A percentile compares a stretch with the other conserved stretches of the same genome.
phyloP scores from a whole-genome alignment of 2,888 invertebrate species.

The Pogonocherus hispidulus region DNA sequence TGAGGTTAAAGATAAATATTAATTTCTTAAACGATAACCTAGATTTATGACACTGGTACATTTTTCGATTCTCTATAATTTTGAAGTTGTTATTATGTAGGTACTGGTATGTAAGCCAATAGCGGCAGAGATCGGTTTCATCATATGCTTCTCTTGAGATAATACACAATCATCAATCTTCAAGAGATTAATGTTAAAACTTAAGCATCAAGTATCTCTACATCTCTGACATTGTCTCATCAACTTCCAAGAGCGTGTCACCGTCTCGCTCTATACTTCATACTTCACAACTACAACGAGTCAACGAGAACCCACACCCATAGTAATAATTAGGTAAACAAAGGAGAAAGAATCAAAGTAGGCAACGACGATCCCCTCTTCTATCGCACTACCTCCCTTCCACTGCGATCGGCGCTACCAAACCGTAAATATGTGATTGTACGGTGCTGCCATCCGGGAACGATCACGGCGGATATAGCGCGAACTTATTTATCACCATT shows the following conservation, averaged over 20 bases:
- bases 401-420: conserved; percentile 28
- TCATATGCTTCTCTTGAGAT: conserved; percentile 9
- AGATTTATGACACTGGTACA: no score
- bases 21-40: no score
- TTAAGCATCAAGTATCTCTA: conserved; percentile 56
- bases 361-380: conserved; percentile 25
- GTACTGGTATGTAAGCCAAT: conserved; percentile 7
- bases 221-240: conserved; percentile 59
- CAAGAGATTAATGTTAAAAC: conserved; percentile 63
- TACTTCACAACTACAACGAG: conserved; percentile 14
- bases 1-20: no score
- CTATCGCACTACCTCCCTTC: conserved; percentile 41
- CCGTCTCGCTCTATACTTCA: conserved; percentile 26
- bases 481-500: conserved; percentile 53
- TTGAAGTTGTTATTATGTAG: no score
- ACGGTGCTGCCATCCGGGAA: conserved; percentile 58
- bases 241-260: conserved; percentile 52
- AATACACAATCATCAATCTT: conserved; percentile 59
- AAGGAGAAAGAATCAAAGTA: conserved; percentile 42
- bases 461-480: conserved; percentile 50
- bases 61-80: no score
- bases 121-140: conserved; percentile 2
- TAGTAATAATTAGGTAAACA: conserved; percentile 35
- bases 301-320: no score
- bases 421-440: conserved; percentile 50